A percentile compares a stretch with the other conserved stretches of the same genome.
Conservation (phyloP, 2,888 invertebrate species). For the Gortyna flavago region DNA sequence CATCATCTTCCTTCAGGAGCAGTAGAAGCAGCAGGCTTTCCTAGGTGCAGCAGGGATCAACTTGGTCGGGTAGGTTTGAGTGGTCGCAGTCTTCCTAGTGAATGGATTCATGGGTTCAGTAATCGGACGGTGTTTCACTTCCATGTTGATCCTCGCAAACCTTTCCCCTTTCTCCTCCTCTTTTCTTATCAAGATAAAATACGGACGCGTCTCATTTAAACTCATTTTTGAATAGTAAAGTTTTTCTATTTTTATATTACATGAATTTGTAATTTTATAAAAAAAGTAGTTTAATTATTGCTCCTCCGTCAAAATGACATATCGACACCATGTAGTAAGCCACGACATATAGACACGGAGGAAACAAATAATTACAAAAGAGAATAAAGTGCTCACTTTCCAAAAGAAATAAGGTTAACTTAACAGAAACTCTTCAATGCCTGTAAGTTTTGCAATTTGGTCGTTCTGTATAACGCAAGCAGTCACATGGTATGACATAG, state of each 20-base stretch:
- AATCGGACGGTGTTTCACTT: constrained; percentile 78
- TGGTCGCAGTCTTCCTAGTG: constrained; percentile 77
- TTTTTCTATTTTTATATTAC: constrained; percentile 42
- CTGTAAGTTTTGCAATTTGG: not conserved
- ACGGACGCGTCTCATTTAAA: constrained; percentile 84
- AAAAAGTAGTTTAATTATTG: constrained; percentile 31
- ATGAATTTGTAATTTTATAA: constrained; percentile 13
- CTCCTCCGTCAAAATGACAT: constrained; percentile 40
- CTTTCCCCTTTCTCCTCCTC: constrained; percentile 87
- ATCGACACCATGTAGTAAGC: not conserved
- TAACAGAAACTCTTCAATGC: not conserved
- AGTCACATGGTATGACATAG: not conserved
- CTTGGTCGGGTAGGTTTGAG: constrained; percentile 84
- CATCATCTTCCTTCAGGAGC: constrained; percentile 69
- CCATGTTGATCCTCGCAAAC: constrained; percentile 83
- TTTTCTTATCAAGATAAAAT: constrained; percentile 81
- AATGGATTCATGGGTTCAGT: constrained; percentile 80
- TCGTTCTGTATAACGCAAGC: not conserved
- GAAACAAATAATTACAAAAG: not conserved
- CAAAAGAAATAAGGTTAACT: not conserved
- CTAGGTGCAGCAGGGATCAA: constrained; percentile 83
- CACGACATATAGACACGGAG: constrained; percentile 11
- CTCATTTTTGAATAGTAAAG: constrained; percentile 70
- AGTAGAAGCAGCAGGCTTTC: constrained; percentile 81
- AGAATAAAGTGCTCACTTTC: not conserved